These are phyloP conservation scores for Epinotia bilunana DNA, from an alignment of 2,888 invertebrate genomes.

Conservation along the genomic window DNA sequence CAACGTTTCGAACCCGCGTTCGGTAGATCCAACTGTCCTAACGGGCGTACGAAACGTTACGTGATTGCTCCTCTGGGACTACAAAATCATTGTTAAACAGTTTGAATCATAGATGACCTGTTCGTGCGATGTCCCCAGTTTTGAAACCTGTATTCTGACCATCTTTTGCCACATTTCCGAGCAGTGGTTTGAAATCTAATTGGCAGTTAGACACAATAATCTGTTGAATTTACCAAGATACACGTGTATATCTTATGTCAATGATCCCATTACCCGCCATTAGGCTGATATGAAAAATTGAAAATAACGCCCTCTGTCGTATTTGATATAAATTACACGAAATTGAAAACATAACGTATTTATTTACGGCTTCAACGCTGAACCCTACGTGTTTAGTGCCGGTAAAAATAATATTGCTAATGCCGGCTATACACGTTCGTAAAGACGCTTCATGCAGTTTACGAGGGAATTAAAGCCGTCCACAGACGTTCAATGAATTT, in stretches of 20 bases:
- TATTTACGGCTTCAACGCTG: slow-evolving; percentile 42
- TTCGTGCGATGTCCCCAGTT: too few relatives aligned
- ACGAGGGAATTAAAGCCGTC: slow-evolving; percentile 40
- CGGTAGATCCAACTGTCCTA: too few relatives aligned
- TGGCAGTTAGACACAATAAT: too few relatives aligned
- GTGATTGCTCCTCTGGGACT: too few relatives aligned
- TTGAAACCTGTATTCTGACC: too few relatives aligned
- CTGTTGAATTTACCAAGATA: too few relatives aligned
- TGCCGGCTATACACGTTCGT: slow-evolving; percentile 43
- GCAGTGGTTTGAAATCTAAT: too few relatives aligned
- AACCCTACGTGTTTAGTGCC: slow-evolving; percentile 42
- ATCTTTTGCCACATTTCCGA: too few relatives aligned
- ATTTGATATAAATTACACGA: slow-evolving; percentile 36
- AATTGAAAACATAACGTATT: slow-evolving; percentile 43
- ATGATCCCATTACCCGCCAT: background rate
- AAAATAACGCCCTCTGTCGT: slow-evolving; percentile 26
- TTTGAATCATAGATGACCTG: too few relatives aligned
- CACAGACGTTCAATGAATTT: slow-evolving; percentile 42
- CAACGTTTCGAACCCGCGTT: too few relatives aligned
- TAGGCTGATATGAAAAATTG: slow-evolving; percentile 10
- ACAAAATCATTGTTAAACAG: too few relatives aligned
- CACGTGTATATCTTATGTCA: background rate
- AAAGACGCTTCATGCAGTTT: slow-evolving; percentile 40
- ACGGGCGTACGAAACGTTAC: too few relatives aligned
- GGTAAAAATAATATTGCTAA: slow-evolving; percentile 45